Conservation (phyloP, 2,888 invertebrate species). For the Watsonalla binaria region DNA sequence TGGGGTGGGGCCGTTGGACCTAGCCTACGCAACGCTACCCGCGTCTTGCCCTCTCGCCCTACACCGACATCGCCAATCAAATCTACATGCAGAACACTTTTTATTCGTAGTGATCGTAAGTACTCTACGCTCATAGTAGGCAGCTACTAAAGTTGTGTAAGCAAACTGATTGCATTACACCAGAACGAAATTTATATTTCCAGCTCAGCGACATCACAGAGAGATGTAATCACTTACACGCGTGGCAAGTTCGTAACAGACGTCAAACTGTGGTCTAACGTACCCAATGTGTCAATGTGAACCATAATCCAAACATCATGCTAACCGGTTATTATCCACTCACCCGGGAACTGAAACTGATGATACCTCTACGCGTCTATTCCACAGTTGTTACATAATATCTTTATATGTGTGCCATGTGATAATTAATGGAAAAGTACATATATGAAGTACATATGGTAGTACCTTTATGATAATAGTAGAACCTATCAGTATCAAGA, state of each 20-base stretch:
- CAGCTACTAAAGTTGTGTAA: background rate
- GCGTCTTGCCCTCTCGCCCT: slow-evolving; percentile 41
- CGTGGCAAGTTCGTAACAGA: background rate
- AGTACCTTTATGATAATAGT: no score
- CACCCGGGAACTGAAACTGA: background rate
- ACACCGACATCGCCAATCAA: slow-evolving; percentile 32
- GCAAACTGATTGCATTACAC: background rate
- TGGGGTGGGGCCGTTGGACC: slow-evolving; percentile 54
- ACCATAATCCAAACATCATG: slow-evolving; percentile 5
- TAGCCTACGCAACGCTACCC: slow-evolving; percentile 48
- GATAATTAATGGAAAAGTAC: no score
- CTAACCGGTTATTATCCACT: slow-evolving; percentile 26
- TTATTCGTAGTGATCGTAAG: no score
- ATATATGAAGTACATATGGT: no score
- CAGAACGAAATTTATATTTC: background rate
- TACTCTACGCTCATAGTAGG: background rate
- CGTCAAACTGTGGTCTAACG: background rate
- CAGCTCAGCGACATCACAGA: background rate
- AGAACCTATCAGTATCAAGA: background rate
- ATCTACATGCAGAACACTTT: slow-evolving; percentile 12
- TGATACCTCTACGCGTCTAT: no score
- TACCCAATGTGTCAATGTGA: no score
- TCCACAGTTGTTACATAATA: no score
- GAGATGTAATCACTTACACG: no score
- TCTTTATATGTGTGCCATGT: no score